Evolutionary conservation across 2,797 vertebrate species (phyloP).

Genomic region (Pterois miles): DNA sequence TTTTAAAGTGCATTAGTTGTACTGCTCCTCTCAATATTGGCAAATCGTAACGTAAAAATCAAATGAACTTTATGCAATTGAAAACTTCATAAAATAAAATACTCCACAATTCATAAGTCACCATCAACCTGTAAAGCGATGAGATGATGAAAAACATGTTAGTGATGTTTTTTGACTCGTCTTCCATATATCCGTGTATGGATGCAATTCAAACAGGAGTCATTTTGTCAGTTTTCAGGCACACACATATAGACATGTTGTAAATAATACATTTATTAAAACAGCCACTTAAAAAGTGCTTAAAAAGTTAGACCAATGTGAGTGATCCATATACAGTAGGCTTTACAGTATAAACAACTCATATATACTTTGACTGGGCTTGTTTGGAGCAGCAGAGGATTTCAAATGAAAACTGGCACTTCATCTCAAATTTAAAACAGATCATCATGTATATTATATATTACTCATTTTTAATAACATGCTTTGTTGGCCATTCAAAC

Average conservation of each 20-base stretch:
- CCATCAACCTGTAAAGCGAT: background rate
- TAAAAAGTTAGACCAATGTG: conserved; percentile 52
- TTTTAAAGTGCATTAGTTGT: background rate
- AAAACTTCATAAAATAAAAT: background rate
- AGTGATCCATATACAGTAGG: conserved; percentile 10
- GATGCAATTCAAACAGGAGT: background rate
- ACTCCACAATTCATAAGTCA: background rate
- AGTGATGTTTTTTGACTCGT: background rate
- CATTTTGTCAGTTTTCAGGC: accelerated
- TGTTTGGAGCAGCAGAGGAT: background rate
- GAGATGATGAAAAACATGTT: background rate
- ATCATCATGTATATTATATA: background rate
- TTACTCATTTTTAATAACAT: background rate
- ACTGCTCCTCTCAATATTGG: too few relatives aligned
- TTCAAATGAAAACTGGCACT: background rate
- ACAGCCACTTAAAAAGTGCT: conserved; percentile 61
- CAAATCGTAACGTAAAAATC: too few relatives aligned
- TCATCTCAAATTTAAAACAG: background rate
- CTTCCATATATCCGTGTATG: background rate
- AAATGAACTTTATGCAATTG: too few relatives aligned
- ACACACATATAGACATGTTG: conserved; percentile 32
- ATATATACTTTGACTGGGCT: too few relatives aligned
- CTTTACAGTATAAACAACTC: conserved; percentile 29
- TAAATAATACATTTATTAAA: conserved; percentile 76
- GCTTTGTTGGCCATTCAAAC: background rate